These are phyloP conservation scores for Tetranychus cinnabarinus DNA, from an alignment of 1,140 invertebrate species.

Conservation along the genomic window DNA sequence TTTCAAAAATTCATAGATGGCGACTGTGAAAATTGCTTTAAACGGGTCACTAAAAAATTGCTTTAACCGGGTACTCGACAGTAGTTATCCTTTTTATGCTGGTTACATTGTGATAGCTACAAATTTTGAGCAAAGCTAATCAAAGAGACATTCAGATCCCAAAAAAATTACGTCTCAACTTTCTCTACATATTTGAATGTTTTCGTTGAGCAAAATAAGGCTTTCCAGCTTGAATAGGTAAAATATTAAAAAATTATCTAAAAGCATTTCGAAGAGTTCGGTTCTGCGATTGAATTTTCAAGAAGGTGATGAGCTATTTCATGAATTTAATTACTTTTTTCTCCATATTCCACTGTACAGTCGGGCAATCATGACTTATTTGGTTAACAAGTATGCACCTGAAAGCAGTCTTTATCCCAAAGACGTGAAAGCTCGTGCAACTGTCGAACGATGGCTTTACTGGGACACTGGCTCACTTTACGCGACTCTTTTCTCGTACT, in stretches of 20 bases:
- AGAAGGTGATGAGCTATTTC: no score
- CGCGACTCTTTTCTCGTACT: constrained; percentile 5
- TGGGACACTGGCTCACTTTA: constrained; percentile 20
- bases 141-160: neutral
- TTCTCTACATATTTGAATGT: neutral
- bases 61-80: no score
- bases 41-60: no score
- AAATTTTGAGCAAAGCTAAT: no score
- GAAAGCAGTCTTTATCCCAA: constrained; percentile 16
- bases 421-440: constrained; percentile 16
- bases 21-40: no score
- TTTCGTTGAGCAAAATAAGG: constrained; percentile 12
- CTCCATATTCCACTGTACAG: constrained; percentile 1
- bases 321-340: neutral
- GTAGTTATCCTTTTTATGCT: no score
- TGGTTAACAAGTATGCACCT: constrained; percentile 17
- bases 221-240: no score
- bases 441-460: constrained; percentile 17
- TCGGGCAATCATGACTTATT: constrained; percentile 19
- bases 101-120: no score
- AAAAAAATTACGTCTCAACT: neutral
- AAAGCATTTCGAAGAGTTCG: constrained; percentile 10
- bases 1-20: no score
- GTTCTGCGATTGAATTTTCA: no score
- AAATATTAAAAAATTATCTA: no score